phyloP scores from a whole-genome alignment of 2,888 invertebrate species.

The Mechanitis mazaeus region DNA sequence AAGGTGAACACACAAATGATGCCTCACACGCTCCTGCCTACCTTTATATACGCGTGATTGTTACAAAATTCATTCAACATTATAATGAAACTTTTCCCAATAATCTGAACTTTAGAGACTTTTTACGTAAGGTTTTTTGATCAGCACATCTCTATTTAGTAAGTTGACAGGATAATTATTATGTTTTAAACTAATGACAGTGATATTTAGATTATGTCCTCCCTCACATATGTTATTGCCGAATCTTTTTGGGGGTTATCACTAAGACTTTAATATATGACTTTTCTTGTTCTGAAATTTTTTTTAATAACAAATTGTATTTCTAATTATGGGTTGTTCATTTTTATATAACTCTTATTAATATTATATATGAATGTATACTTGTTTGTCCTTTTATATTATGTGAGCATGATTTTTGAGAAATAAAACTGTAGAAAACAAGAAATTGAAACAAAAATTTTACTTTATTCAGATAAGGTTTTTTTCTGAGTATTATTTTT shows the following conservation, averaged over 20 bases:
- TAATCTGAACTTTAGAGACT: conserved; percentile 49
- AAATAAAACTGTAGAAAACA: too few relatives aligned
- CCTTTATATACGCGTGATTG: conserved; percentile 53
- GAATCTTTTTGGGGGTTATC: background rate
- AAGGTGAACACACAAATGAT: conserved; percentile 63
- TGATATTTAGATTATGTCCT: background rate
- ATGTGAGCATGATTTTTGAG: too few relatives aligned
- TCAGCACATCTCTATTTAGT: conserved; percentile 11
- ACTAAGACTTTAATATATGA: background rate
- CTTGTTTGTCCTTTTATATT: too few relatives aligned
- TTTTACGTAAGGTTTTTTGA: conserved; percentile 42
- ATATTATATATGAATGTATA: too few relatives aligned
- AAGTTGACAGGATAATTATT: conserved; percentile 4
- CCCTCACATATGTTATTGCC: background rate
- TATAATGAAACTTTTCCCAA: conserved; percentile 59
- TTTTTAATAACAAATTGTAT: too few relatives aligned
- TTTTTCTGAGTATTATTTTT: too few relatives aligned
- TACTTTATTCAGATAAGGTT: too few relatives aligned
- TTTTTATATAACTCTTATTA: too few relatives aligned
- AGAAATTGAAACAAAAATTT: too few relatives aligned
- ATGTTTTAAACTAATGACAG: background rate
- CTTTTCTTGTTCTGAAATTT: too few relatives aligned
- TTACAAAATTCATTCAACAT: conserved; percentile 67
- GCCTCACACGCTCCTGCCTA: conserved; percentile 36
- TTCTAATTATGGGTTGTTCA: too few relatives aligned